A percentile compares a stretch with the other conserved stretches of the same genome.
These are phyloP conservation scores for Apis mellifera DNA, from an alignment of 1,140 invertebrate genomes.

Conservation along the genomic window Amel_HAv3.1 CM009941.2:3479501-3480000, in stretches of 20 bases:
- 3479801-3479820: slow-evolving; percentile 36
- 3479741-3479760: background rate
- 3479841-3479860: background rate
- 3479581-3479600: background rate
- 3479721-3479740: slow-evolving; percentile 28
- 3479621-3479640: slow-evolving; percentile 30
- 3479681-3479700: background rate
- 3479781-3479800: slow-evolving; percentile 49
- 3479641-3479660: slow-evolving; percentile 44
- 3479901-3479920: background rate
- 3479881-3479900: background rate
- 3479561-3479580: background rate
- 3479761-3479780: slow-evolving; percentile 47
- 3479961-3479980: background rate
- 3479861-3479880: background rate
- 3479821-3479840: slow-evolving; percentile 49
- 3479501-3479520: too few species aligned
- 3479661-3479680: slow-evolving; percentile 11
- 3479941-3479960: slow-evolving; percentile 41
- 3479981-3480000: slow-evolving; percentile 28
- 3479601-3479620: background rate
- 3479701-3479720: slow-evolving; percentile 33
- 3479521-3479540: too few species aligned
- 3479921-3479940: slow-evolving; percentile 9
- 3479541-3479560: background rate